Percentiles rank a stretch among this genome's conserved stretches.
phyloP scores from a whole-genome alignment of 1,140 invertebrate genomes.

The Listronotus oregonensis region DNA sequence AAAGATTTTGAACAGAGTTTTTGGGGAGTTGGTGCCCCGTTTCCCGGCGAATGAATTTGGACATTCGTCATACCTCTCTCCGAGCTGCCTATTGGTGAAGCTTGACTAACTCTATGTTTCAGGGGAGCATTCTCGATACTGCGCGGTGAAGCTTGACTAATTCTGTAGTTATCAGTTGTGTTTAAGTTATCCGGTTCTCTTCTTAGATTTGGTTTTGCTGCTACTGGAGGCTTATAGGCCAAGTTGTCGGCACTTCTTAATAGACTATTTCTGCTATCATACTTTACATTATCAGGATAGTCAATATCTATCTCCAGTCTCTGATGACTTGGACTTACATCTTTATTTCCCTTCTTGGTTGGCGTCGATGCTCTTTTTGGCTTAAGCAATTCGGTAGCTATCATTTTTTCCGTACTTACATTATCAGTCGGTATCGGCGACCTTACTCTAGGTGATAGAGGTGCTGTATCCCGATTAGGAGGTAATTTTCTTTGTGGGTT shows the following conservation, averaged over 20 bases:
- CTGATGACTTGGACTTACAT: conserved; percentile 26
- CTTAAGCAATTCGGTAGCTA: conserved; percentile 52
- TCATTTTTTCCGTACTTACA: conserved; percentile 52
- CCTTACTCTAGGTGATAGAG: conserved; percentile 49
- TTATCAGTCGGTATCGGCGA: conserved; percentile 50
- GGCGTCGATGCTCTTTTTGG: conserved; percentile 38
- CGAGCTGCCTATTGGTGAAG: conserved; percentile 4
- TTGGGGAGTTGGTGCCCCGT: conserved; percentile 35
- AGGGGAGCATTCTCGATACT: conserved; percentile 17
- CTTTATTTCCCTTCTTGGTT: conserved; percentile 21
- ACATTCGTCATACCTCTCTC: conserved; percentile 34
- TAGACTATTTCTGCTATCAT: conserved; percentile 11
- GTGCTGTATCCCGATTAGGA: conserved; percentile 48
- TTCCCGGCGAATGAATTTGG: conserved; percentile 28
- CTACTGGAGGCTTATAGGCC: conserved; percentile 16
- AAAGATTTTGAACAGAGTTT: conserved; percentile 23
- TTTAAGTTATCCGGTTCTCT: not conserved
- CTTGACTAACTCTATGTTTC: conserved; percentile 8
- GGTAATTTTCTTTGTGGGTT: conserved; percentile 49
- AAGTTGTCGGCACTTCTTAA: conserved; percentile 13
- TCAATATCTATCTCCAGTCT: conserved; percentile 35
- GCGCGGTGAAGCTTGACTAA: conserved; percentile 22
- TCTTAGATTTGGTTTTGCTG: conserved; percentile 1
- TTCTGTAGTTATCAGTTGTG: not conserved
- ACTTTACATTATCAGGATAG: conserved; percentile 34